Percentiles rank a stretch among this genome's conserved stretches.
These are phyloP conservation scores for Dryas iulia DNA, from an alignment of 1,140 invertebrate genomes.

Conservation along the genomic window DNA sequence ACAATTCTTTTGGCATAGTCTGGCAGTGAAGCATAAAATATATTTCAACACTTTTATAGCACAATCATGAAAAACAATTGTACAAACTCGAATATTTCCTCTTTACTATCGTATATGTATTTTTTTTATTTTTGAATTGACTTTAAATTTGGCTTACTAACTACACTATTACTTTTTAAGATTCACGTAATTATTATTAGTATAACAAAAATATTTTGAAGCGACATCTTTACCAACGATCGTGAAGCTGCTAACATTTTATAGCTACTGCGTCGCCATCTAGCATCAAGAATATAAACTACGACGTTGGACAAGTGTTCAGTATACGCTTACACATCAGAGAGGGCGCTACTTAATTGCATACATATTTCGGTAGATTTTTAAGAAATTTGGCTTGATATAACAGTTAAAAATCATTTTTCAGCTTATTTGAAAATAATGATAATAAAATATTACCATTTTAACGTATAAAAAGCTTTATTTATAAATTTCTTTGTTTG, in stretches of 20 bases:
- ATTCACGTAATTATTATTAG: neutral
- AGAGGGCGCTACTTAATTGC: constrained; percentile 18
- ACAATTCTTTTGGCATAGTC: too few relatives aligned
- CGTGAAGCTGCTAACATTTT: neutral
- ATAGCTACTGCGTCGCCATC: constrained; percentile 2
- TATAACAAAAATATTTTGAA: neutral
- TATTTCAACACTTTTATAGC: too few relatives aligned
- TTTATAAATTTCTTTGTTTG: constrained; percentile 32
- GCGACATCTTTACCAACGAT: neutral
- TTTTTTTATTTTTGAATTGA: too few relatives aligned
- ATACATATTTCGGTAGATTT: neutral
- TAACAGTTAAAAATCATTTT: neutral
- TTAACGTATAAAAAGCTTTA: neutral
- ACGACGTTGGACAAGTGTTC: neutral
- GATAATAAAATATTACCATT: neutral
- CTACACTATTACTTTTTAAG: neutral
- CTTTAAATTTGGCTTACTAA: too few relatives aligned
- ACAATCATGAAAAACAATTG: too few relatives aligned
- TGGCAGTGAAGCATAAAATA: too few relatives aligned
- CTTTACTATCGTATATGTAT: too few relatives aligned
- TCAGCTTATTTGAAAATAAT: neutral
- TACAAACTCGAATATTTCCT: too few relatives aligned
- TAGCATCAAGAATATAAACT: neutral
- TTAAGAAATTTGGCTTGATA: neutral
- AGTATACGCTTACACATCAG: neutral